Evolutionary conservation across 2,797 vertebrate genomes (phyloP).

Genomic region (Xerus rutilus): DNA sequence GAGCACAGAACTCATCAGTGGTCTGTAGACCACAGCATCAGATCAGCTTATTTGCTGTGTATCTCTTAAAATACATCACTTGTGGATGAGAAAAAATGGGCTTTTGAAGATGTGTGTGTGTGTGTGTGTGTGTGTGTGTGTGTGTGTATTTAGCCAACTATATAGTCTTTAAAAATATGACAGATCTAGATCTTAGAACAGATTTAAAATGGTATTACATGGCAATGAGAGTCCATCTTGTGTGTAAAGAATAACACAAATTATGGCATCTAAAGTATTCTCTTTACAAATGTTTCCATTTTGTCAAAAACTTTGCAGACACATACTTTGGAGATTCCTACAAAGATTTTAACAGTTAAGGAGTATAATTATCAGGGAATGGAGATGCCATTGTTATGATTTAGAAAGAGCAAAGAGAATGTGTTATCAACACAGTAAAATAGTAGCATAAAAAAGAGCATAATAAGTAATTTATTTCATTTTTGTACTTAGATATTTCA

Average conservation of each 20-base stretch:
- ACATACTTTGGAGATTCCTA: neutral
- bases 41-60: neutral
- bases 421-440: neutral
- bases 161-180: neutral
- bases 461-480: neutral
- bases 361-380: neutral
- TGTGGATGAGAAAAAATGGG: neutral
- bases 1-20: neutral
- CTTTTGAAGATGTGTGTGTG: neutral
- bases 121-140: neutral
- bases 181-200: neutral
- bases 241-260: neutral
- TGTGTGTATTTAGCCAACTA: too few species aligned
- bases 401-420: slow-evolving; percentile 19
- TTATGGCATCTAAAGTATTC: neutral
- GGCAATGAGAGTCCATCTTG: neutral
- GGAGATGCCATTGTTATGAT: neutral
- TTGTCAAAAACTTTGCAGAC: neutral
- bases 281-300: neutral
- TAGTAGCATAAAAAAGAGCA: neutral
- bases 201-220: slow-evolving; percentile 8
- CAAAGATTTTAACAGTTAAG: neutral
- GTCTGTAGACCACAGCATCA: neutral
- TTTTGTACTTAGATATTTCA: neutral
- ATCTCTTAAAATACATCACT: neutral